These are phyloP conservation scores for Monochamus saltuarius DNA, from an alignment of 1,140 invertebrate genomes.

Conservation along the genomic window DNA sequence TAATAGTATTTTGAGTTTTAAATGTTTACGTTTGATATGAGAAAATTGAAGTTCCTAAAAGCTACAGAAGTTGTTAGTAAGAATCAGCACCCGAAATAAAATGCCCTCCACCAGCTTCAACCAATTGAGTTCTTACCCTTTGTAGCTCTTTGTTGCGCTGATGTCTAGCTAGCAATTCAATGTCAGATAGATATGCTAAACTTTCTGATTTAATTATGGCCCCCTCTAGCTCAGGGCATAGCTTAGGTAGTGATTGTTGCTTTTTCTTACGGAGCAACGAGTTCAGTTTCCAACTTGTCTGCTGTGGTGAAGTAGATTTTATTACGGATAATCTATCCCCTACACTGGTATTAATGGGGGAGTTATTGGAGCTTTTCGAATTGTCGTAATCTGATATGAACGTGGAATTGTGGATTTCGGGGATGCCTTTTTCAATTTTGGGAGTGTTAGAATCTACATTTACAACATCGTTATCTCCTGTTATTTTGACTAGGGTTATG, in stretches of 20 bases:
- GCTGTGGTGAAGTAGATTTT: not conserved
- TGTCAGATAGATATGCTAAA: constrained; percentile 52
- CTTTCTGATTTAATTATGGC: constrained; percentile 56
- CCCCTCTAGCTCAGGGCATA: constrained; percentile 52
- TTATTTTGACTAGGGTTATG: constrained; percentile 49
- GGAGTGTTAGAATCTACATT: constrained; percentile 12
- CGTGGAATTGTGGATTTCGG: constrained; percentile 4
- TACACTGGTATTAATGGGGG: not conserved
- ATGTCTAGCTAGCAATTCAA: constrained; percentile 53
- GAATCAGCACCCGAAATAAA: constrained; percentile 2
- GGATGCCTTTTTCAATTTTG: not conserved
- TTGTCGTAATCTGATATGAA: constrained; percentile 6
- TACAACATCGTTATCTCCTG: constrained; percentile 33
- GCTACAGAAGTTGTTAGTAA: constrained; percentile 8
- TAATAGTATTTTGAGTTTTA: no score
- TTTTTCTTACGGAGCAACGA: constrained; percentile 49
- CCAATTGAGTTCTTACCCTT: constrained; percentile 50
- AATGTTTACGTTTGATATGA: no score
- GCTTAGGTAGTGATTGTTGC: constrained; percentile 38
- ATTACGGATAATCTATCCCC: constrained; percentile 5
- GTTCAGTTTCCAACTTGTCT: constrained; percentile 46
- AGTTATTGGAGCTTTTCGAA: constrained; percentile 4
- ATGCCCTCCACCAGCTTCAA: constrained; percentile 1
- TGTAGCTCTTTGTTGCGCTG: constrained; percentile 52
- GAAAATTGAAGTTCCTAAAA: not conserved